Conservation (phyloP, 2,797 vertebrate genomes). For the Urocyon cinereoargenteus region DNA sequence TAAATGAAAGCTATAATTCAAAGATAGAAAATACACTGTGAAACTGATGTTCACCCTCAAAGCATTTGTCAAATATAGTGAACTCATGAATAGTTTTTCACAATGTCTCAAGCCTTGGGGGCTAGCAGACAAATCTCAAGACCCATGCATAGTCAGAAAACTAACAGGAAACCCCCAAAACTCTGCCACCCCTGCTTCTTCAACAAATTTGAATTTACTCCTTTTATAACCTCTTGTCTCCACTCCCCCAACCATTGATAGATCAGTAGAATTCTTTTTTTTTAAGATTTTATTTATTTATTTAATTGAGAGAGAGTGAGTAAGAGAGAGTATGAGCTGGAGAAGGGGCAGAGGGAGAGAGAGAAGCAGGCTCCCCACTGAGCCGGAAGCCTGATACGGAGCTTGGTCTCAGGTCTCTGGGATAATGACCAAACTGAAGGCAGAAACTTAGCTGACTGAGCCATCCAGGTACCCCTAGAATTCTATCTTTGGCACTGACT, state of each 20-base stretch:
- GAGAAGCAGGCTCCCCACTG: too few species aligned
- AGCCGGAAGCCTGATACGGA: too few species aligned
- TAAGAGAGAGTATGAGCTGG: too few species aligned
- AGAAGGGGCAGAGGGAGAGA: too few species aligned
- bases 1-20: conserved; percentile 54
- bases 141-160: not conserved
- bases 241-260: not conserved
- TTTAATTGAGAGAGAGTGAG: too few species aligned
- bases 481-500: not conserved
- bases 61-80: conserved; percentile 61
- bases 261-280: too few species aligned
- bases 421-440: too few species aligned
- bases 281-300: too few species aligned
- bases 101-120: not conserved
- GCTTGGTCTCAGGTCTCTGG: too few species aligned
- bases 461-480: not conserved
- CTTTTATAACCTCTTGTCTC: not conserved
- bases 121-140: not conserved
- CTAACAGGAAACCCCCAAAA: not conserved
- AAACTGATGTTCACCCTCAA: conserved; percentile 46
- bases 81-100: conserved; percentile 20
- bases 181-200: not conserved
- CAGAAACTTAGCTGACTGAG: too few species aligned
- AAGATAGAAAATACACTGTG: not conserved
- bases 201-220: conserved; percentile 8